Base-by-base conservation (phyloP, 35 echinoderm and acorn worm genomes). In the Amphiura filiformis region DNA sequence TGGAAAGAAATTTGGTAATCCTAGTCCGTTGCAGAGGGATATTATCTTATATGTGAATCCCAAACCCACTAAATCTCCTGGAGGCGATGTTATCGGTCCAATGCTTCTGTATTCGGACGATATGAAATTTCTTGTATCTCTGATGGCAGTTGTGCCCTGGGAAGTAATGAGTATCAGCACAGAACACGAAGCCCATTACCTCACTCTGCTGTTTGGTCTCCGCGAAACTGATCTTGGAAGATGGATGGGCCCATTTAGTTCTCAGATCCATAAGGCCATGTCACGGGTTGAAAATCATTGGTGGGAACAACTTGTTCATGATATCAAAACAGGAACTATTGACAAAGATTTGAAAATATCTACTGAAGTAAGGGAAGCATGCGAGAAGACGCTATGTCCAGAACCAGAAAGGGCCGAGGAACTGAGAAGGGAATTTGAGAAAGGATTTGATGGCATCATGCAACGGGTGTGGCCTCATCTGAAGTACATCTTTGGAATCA, bases 391-490 rank as follows among this genome's bases (percentile, higher is more conserved):
- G 1, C 56, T 91, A 31, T 64, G 36, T 31, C 70, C 61, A 22
- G 86, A 81, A 23, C 92, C 86, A 31, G 81, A 91, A 34, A 88
- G 95, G 30, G 92, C 89, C 13, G 26, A 36, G 28, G 75, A 94
- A 40, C 79, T 97, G 7, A 57, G 78, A 75, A 17, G 4, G 32
- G 89, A 94, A 85, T 97, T 93, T 80, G 38, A 85, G 32, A 91
- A 86, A 31, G 95, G 95, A 5, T 97, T 94, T 78, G 76, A 88
- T 28, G 92, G 92, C 9, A 94, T 97, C 23, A 64, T 85, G 22
- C 61, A 28, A 15, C 70, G 95, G 35, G 80, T 97, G 0, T 97
- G 95, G 95, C 95, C 95, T 11, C 39, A 82, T 35, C 39, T 97
- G 18, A 57, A 56, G 0, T 88, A 77, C 65, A 82, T 97, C 0